These are phyloP conservation scores for Troides aeacus DNA, from an alignment of 2,888 invertebrate species.

Conservation along the genomic window DNA sequence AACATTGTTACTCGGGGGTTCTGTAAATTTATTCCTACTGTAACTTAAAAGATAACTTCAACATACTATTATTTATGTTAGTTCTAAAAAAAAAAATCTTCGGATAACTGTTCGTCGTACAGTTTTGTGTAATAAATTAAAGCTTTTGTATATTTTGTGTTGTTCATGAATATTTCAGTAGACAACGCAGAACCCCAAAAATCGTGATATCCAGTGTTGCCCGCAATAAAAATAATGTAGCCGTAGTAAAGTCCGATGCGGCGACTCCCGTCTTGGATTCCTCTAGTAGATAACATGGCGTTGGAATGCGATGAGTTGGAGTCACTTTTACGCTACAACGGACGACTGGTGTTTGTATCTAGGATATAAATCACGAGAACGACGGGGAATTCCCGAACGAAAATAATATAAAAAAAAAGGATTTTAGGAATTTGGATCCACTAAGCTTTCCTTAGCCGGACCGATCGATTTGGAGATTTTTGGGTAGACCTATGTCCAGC, in stretches of 20 bases:
- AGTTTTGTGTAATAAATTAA: not conserved
- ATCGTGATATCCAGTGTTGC: conserved; percentile 40
- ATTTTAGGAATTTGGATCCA: not conserved
- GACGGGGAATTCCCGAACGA: conserved; percentile 14
- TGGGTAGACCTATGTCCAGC: no score
- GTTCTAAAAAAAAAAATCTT: not conserved
- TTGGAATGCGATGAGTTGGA: conserved; percentile 36
- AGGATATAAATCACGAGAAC: conserved; percentile 11
- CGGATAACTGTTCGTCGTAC: not conserved
- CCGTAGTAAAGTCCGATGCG: conserved; percentile 51
- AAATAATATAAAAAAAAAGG: not conserved
- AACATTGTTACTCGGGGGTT: conserved; percentile 38
- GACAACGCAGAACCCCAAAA: conserved; percentile 32
- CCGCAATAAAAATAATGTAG: conserved; percentile 62
- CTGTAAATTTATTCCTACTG: conserved; percentile 28
- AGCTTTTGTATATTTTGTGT: not conserved
- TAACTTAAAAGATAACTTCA: not conserved
- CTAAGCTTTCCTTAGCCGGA: no score
- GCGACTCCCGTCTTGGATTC: conserved; percentile 63
- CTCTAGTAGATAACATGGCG: conserved; percentile 46
- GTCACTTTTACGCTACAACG: conserved; percentile 14
- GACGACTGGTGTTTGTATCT: conserved; percentile 32
- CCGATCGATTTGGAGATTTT: no score
- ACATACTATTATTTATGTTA: no score
- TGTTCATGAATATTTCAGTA: not conserved